Conservation (phyloP, 1,140 invertebrate genomes). For the Yoshiicerus persimilis region DNA sequence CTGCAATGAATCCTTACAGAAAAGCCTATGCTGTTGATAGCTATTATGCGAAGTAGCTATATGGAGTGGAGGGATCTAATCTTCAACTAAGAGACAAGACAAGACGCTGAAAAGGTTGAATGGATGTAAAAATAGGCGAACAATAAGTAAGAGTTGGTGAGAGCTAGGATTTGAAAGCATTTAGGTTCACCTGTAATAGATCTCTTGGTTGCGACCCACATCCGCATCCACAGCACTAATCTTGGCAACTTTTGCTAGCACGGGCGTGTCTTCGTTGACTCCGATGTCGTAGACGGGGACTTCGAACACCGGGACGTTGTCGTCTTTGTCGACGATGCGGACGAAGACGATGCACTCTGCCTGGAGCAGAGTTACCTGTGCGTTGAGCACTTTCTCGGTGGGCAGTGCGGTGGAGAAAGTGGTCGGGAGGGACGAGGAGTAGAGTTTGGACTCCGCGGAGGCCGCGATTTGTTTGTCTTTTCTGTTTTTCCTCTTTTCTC, state of each 20-base stretch:
- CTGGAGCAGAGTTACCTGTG: slow-evolving; percentile 10
- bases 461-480: slow-evolving; percentile 37
- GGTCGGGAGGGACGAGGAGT: slow-evolving; percentile 1
- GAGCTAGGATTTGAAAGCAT: background rate
- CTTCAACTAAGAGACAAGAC: no score
- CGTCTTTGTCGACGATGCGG: slow-evolving; percentile 50
- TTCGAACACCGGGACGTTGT: slow-evolving; percentile 48
- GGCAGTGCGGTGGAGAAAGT: slow-evolving; percentile 10
- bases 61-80: no score
- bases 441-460: background rate
- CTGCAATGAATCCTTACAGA: no score
- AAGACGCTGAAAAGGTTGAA: background rate
- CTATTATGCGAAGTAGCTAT: no score
- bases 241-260: slow-evolving; percentile 52
- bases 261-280: slow-evolving; percentile 84
- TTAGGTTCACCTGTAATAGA: slow-evolving; percentile 83
- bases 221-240: slow-evolving; percentile 89
- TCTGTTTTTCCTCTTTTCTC: slow-evolving; percentile 40
- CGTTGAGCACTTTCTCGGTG: background rate
- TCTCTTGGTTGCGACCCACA: slow-evolving; percentile 88
- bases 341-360: slow-evolving; percentile 39
- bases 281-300: slow-evolving; percentile 76
- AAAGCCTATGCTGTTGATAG: no score
- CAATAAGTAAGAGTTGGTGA: background rate
- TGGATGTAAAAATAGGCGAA: no score